These are phyloP conservation scores for Agonopterix heracliana DNA, from an alignment of 2,888 invertebrate genomes.

Conservation along the genomic window DNA sequence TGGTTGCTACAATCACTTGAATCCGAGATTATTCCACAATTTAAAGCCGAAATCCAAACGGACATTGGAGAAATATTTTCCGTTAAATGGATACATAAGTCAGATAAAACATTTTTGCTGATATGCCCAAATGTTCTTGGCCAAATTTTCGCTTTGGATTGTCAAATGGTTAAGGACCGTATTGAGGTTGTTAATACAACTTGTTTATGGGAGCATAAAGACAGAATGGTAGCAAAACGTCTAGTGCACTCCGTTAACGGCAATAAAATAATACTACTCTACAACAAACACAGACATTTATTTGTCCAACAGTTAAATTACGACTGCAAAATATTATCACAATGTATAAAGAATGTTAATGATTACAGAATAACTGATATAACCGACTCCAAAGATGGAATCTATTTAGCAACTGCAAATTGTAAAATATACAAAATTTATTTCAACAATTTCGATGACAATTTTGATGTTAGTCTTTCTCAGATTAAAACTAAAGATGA, in stretches of 20 bases:
- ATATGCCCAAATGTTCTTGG: conserved; percentile 42
- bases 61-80: conserved; percentile 33
- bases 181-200: conserved; percentile 23
- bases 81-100: conserved; percentile 40
- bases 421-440: conserved; percentile 40
- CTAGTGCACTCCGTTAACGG: conserved; percentile 27
- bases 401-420: conserved; percentile 44
- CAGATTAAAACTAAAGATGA: conserved; percentile 35
- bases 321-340: conserved; percentile 31
- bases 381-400: conserved; percentile 20
- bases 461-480: conserved; percentile 25
- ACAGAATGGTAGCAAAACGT: conserved; percentile 42
- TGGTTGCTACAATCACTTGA: conserved; percentile 36
- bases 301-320: conserved; percentile 37
- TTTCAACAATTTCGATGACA: conserved; percentile 16
- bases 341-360: conserved; percentile 45
- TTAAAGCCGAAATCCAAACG: conserved; percentile 22
- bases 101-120: conserved; percentile 28
- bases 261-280: conserved; percentile 39
- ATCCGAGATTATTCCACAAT: conserved; percentile 19
- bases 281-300: conserved; percentile 56
- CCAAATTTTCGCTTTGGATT: conserved; percentile 34
- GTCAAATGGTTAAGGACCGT: conserved; percentile 22
- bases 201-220: conserved; percentile 45
- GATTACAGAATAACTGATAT: conserved; percentile 50